phyloP scores from a whole-genome alignment of 1,140 invertebrate species.

The Psilanteris sp. region DNA sequence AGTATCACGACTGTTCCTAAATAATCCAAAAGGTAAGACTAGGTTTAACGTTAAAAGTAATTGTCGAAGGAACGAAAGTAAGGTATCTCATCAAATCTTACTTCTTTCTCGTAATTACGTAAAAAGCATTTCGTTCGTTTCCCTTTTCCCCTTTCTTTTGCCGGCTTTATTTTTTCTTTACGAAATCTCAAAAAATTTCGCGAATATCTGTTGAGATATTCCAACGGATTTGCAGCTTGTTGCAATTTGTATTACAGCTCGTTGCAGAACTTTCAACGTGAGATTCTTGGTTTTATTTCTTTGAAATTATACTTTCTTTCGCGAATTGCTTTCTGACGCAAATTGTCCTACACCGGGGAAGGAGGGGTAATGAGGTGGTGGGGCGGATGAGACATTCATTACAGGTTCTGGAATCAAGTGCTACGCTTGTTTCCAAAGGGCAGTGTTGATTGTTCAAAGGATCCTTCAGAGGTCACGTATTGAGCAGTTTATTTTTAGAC shows the following conservation, averaged over 20 bases:
- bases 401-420: slow-evolving; percentile 52
- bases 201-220: too few relatives aligned
- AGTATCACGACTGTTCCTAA: too few relatives aligned
- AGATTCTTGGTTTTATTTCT: slow-evolving; percentile 1
- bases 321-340: slow-evolving; percentile 43
- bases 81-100: too few relatives aligned
- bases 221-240: too few relatives aligned
- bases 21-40: too few relatives aligned
- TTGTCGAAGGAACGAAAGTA: too few relatives aligned
- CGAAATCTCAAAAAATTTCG: too few relatives aligned
- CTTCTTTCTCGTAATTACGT: too few relatives aligned
- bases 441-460: slow-evolving; percentile 62
- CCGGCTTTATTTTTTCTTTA: too few relatives aligned
- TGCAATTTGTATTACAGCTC: background rate
- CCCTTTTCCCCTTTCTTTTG: too few relatives aligned
- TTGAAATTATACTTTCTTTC: slow-evolving; percentile 48
- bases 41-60: too few relatives aligned
- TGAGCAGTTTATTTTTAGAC: slow-evolving; percentile 58
- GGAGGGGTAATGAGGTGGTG: background rate
- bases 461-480: slow-evolving; percentile 52
- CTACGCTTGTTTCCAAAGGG: slow-evolving; percentile 43
- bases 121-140: too few relatives aligned
- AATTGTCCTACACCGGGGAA: slow-evolving; percentile 32
- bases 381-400: slow-evolving; percentile 34
- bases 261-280: slow-evolving; percentile 1